These are phyloP conservation scores for Drosophila aldrichi DNA, from an alignment of 2,888 invertebrate genomes.

Conservation along the genomic window DNA sequence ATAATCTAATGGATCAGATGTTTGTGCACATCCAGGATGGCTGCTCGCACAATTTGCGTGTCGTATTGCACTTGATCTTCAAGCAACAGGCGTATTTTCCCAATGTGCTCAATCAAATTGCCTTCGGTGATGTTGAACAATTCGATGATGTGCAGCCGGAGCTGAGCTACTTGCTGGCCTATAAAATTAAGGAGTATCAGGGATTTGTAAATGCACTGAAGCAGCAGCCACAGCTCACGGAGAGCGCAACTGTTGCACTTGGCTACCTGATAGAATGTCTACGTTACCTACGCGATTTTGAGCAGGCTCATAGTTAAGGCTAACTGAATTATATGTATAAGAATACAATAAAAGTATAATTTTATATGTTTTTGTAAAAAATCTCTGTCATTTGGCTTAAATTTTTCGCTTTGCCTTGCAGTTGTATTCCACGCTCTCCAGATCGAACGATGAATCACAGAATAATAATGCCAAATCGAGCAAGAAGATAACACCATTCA, in stretches of 20 bases:
- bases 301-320: slow-evolving; percentile 29
- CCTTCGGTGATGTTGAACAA: slow-evolving; percentile 81
- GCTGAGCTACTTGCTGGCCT: slow-evolving; percentile 62
- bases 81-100: slow-evolving; percentile 80
- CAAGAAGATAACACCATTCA: slow-evolving; percentile 77
- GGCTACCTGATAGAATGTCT: slow-evolving; percentile 74
- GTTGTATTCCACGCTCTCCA: slow-evolving; percentile 74
- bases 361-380: slow-evolving; percentile 7
- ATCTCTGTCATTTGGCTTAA: slow-evolving; percentile 4
- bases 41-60: slow-evolving; percentile 88
- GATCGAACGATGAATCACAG: slow-evolving; percentile 51
- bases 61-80: slow-evolving; percentile 83
- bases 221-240: slow-evolving; percentile 62
- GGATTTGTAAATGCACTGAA: slow-evolving; percentile 64
- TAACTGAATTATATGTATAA: background rate
- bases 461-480: slow-evolving; percentile 48
- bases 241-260: slow-evolving; percentile 73
- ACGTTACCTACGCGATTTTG: slow-evolving; percentile 57
- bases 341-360: slow-evolving; percentile 53
- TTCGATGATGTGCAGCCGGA: slow-evolving; percentile 72
- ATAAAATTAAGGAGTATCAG: slow-evolving; percentile 80
- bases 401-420: slow-evolving; percentile 52
- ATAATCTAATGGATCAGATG: slow-evolving; percentile 88
- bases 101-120: slow-evolving; percentile 84
- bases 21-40: slow-evolving; percentile 88